A percentile compares a stretch with the other conserved stretches of the same genome.
phyloP scores from a whole-genome alignment of 2,888 invertebrate species.

The Anticlea derivata region DNA sequence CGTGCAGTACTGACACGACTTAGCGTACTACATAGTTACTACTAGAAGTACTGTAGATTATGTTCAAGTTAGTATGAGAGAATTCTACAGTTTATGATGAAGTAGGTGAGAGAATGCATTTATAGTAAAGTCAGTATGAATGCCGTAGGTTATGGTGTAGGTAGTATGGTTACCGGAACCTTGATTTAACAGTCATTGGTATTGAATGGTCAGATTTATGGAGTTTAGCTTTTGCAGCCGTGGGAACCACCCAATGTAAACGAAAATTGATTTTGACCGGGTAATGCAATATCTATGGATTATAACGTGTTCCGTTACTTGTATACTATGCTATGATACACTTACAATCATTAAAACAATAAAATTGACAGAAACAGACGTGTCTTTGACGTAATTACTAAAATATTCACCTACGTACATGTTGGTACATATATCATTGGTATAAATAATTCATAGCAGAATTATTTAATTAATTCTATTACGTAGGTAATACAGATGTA shows the following conservation, averaged over 20 bases:
- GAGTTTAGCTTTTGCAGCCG: conserved; percentile 56
- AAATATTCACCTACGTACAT: not conserved
- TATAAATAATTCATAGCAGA: conserved; percentile 10
- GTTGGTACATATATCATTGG: too few species aligned
- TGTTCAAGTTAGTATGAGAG: conserved; percentile 30
- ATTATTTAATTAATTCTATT: conserved; percentile 14
- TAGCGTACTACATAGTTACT: conserved; percentile 4
- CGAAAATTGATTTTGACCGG: conserved; percentile 7
- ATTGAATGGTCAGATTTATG: conserved; percentile 78
- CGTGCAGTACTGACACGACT: conserved; percentile 27
- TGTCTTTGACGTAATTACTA: too few species aligned
- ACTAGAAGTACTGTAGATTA: not conserved
- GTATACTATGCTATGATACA: too few species aligned
- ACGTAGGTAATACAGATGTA: conserved; percentile 2
- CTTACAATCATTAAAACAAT: too few species aligned
- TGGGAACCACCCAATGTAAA: conserved; percentile 57
- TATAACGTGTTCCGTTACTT: too few species aligned
- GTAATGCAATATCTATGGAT: too few species aligned
- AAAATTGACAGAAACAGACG: too few species aligned
- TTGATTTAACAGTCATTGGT: conserved; percentile 77
- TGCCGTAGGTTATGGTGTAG: not conserved
- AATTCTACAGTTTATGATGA: conserved; percentile 44
- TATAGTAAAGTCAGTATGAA: not conserved
- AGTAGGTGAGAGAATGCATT: not conserved
- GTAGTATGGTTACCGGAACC: conserved; percentile 47